Base-by-base conservation (phyloP, 2,113 vertebrate genomes). In the Brachypodius melanocephalos region DNA sequence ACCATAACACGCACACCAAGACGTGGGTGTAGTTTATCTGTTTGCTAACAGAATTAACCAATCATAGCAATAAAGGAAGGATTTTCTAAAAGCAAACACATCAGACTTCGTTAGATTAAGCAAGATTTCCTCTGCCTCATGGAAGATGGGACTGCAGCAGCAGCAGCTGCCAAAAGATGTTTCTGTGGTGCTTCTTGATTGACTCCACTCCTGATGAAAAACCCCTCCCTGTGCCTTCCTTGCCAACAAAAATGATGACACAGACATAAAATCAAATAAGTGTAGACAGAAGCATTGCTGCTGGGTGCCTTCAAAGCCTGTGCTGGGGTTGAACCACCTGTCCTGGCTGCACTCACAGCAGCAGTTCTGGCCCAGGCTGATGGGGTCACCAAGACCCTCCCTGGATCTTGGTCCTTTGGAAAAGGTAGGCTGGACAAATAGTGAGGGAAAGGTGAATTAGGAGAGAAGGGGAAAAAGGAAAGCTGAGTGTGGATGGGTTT, bases 1-100 rank as follows among this genome's bases (percentile, higher is more conserved):
- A 52, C 49, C 1, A 0, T 52, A 63, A 67, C 5, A 55, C 16
- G 24, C 3, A 3, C 34, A 29, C 3, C 0, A 61, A 75, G 52
- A 40, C 2, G 2, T n/a, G 45, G 25, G 40, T 7, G 6, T 5
- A 32, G n/a, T 1, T 49, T 24, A 71, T 76, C 31, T 55, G 1
- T 67, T 86, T 61, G 17, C 48, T 61, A 38, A n/a, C 3, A 94
- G 78, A 85, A 82, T 79, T 26, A 88, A 68, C 12, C 29, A 67
- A 61, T 62, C 51, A 29, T 11, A 59, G 57, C 45, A 52, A 69
- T 8, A 74, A 91, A 38, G 6, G 3, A 76, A 76, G 45, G 18
- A 22, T 61, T 76, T 82, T 79, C 66, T 79, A 32, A 76, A 91
- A 82, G 25, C 54, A 14, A 75, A 73, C 0, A 1, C 0, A 1